These are phyloP conservation scores for Anguilla megastoma DNA, from an alignment of 2,797 vertebrate species.

Conservation along the genomic window DNA sequence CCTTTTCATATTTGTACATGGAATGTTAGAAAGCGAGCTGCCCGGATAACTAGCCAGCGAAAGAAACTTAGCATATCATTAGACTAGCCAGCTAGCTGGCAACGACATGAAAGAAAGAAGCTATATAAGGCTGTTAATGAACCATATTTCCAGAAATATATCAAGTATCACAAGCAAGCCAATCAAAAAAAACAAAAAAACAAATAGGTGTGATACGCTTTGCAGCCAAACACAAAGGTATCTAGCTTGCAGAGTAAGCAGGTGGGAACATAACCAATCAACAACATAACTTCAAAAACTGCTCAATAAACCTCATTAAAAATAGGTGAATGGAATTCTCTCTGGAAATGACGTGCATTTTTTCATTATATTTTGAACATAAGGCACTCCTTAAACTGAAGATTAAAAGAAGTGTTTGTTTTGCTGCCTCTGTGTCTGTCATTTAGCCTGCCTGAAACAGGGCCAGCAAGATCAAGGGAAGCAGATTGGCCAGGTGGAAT, in stretches of 20 bases:
- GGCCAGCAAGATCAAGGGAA: neutral
- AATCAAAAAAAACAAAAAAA: neutral
- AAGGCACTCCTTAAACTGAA: neutral
- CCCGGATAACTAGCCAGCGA: neutral
- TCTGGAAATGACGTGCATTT: neutral
- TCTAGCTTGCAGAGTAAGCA: neutral
- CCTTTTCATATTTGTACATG: neutral
- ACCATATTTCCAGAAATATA: neutral
- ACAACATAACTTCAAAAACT: neutral
- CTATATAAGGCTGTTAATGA: neutral
- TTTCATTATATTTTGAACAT: neutral
- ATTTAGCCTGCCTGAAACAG: neutral
- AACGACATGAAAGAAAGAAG: neutral
- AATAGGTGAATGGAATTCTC: neutral
- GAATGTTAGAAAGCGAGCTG: neutral
- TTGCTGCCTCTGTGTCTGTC: neutral
- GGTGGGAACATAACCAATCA: neutral
- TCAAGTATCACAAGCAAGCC: neutral
- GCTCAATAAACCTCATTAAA: neutral
- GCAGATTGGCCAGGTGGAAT: neutral
- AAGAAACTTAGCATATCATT: neutral
- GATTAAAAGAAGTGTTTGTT: neutral
- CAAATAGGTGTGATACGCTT: neutral
- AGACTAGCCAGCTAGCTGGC: neutral
- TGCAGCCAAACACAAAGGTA: neutral